Evolutionary conservation across 2,113 vertebrate species (phyloP), one percentile per base, ranked within the genome.

Genomic region (Dendropsophus ebraccatus): DNA sequence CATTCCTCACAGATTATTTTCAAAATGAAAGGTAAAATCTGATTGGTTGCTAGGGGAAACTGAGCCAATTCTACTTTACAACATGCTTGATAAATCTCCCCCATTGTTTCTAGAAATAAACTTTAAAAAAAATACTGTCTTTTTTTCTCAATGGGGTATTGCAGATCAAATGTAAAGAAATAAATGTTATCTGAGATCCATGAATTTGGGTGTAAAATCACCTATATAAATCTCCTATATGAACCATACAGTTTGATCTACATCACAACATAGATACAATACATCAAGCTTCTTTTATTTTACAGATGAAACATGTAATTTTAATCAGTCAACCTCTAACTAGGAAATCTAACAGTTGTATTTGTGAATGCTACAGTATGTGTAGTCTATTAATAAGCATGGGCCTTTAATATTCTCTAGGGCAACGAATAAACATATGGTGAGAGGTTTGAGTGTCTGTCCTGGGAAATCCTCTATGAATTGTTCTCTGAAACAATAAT

Each of bases 391-490:
- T 28, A 25, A 81, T 37, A 81, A 81, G 12, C n/a, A 23, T 41
- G 30, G 0, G 17, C 56, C 8, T 25, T 65, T 41, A 65, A 47
- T 41, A 65, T 45, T 25, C 35, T 47, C 78, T 11, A 30, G 58
- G 37, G 78, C 78, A 62, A 37, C 58, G 28, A 74, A 84, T 56
- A 84, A 75, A 19, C 82, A 84, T 84, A 84, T 84, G 82, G 82
- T 75, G 50, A 84, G 82, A 75, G 82, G 41, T 74, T 28, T 75
- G 50, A 21, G n/a, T 23, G 32, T 19, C 19, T 72, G 81, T 83
- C 81, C 49, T 54, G 81, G 81, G 81, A 83, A 72, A 83, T 52
- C 49, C 11, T 41, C 49, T 52, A 70, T 37, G 30, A 70, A 72
- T 82, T 70, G 47, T 32, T 52, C 45, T 52, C 47, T 54, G 9